Evolutionary conservation across 2,888 invertebrate genomes (phyloP).

Genomic region (Imbricaverruca yamaguchii): DNA sequence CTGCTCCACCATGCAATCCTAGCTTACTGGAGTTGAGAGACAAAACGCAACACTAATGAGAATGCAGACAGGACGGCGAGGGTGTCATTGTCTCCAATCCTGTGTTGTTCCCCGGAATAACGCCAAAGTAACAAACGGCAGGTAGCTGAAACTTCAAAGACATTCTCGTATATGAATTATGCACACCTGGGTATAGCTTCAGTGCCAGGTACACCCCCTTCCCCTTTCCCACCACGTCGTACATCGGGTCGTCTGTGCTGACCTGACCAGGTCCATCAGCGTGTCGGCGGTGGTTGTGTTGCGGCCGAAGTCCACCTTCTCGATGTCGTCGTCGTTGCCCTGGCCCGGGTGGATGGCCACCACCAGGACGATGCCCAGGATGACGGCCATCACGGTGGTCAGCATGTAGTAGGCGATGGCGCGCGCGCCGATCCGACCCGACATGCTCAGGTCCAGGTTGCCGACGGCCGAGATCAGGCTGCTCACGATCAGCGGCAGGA

Average conservation of each 20-base stretch:
- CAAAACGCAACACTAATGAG: too few species aligned
- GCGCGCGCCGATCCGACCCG: constrained; percentile 75
- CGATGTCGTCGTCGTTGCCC: constrained; percentile 35
- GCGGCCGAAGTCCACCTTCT: constrained; percentile 37
- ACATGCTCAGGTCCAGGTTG: constrained; percentile 72
- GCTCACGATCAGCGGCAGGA: constrained; percentile 82
- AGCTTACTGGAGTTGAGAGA: too few species aligned
- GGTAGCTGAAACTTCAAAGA: too few species aligned
- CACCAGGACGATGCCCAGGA: constrained; percentile 83
- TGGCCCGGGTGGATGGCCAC: constrained; percentile 72
- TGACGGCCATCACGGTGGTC: constrained; percentile 85
- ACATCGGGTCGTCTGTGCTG: constrained; percentile 30
- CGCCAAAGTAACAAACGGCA: too few species aligned
- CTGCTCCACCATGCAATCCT: too few species aligned
- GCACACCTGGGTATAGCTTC: too few species aligned
- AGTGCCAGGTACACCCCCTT: too few species aligned
- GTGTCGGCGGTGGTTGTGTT: constrained; percentile 80
- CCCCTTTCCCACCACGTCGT: too few species aligned
- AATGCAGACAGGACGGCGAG: too few species aligned
- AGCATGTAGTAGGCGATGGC: constrained; percentile 85
- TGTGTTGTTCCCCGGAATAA: too few species aligned
- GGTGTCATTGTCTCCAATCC: too few species aligned
- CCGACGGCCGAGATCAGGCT: constrained; percentile 72
- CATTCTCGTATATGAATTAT: too few species aligned
- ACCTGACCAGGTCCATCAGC: constrained; percentile 84